Evolutionary conservation across 2,888 invertebrate genomes (phyloP), one percentile per base, ranked within the genome.

Genomic region (Nineta flava): DNA sequence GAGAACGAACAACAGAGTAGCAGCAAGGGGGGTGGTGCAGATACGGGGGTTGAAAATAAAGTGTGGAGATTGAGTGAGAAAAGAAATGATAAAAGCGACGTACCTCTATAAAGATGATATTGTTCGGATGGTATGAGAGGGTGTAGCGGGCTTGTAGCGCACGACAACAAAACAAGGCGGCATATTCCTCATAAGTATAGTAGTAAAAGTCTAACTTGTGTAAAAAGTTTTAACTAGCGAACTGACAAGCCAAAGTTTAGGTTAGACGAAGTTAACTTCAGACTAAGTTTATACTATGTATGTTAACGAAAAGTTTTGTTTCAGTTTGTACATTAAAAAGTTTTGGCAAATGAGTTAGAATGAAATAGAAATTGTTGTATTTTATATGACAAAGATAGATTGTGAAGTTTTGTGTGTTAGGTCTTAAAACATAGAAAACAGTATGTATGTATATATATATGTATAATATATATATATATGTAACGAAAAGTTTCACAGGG

Each of bases 321-420:
- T 65, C 65, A 67, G 66, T 67, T 66, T 66, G 66, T 66, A 66
- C 66, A 67, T 66, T 67, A 66, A 62, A 62, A 67, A 67, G 67
- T 67, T 67, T 64, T 66, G n/a, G 64, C 62, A 62, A 40, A 19
- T 47, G 52, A 47, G 12, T 31, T 31, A 16, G 38, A 38, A 9
- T 38, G 47, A 19, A 38, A 47, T 15, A 13, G 35, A 35, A 17
- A 35, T 47, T 19, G 26, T 26, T 13, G 10, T 26, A 26, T 26
- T 26, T 26, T 5, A 26, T 21, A 15, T 42, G 38, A 45, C 44
- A 17, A 42, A 44, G 49, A 49, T 21, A 38, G 49, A 49, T 49
- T 49, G 49, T 44, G 19, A 49, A 49, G 49, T 49, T 49, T 49
- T 49, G 5, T 26, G 26, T 26, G 26, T 26, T 44, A 49, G 49